Evolutionary conservation across 1,140 invertebrate species (phyloP), one percentile per base, ranked within the genome.

Genomic region (Dendroctonus valens): DNA sequence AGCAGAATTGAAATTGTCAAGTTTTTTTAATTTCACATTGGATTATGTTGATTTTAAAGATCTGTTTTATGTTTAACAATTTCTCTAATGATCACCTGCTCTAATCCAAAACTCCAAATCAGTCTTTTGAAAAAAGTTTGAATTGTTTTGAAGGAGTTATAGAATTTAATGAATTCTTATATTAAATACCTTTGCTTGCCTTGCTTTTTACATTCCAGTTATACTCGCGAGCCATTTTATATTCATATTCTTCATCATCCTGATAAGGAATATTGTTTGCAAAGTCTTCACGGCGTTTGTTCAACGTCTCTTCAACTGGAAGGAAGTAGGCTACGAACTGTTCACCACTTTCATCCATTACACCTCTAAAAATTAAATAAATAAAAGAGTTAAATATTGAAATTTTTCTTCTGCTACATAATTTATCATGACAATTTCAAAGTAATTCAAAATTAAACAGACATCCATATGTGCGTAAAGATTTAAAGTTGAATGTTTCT

Each of bases 161-260:
- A 2, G 26, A 26, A 26, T 26, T 26, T 26, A 26, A 3, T 26
- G 26, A 51, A 49, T 15, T 40, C 5, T 46, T 14, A 46, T 51
- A 39, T 62, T 15, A 12, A 46, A 60, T 61, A 60, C 65, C 96
- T 79, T 97, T 96, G 0, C 93, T 95, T 0, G 93, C 89, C 83
- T 98, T 99, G 78, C 93, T 98, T 78, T 99, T 98, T 3, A 99
- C 96, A 81, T 98, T 98, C 97, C 96, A 98, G 74, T 97, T 96
- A 75, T 97, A 97, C 78, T 97, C 94, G 71, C 94, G 83, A 0
- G 93, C 92, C 90, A 97, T 96, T 81, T 93, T 93, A 73, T 97
- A 96, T 70, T 97, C 93, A 77, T 97, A 97, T 63, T 93, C 92
- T 59, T 96, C 91, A 2, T 94, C 94, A 55, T 96, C 94, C 67